These are phyloP conservation scores for Menidia menidia DNA, from an alignment of 2,797 vertebrate species.

Conservation along the genomic window DNA sequence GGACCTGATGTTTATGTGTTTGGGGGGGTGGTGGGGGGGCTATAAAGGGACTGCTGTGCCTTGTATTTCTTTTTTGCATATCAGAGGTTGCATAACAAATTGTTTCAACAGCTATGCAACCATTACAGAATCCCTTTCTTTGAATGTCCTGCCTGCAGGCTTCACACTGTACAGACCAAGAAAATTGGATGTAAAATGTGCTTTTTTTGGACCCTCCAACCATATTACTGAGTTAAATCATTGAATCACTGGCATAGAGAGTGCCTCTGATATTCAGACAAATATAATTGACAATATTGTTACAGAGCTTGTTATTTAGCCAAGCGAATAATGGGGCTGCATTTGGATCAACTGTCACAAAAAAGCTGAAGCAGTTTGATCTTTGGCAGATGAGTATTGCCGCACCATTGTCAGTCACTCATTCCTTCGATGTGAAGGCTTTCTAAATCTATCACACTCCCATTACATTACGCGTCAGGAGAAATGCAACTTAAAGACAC, in stretches of 20 bases:
- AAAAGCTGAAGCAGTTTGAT: constrained; percentile 43
- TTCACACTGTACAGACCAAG: constrained; percentile 26
- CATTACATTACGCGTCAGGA: constrained; percentile 20
- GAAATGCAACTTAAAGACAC: constrained; percentile 13
- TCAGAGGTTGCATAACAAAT: constrained; percentile 54
- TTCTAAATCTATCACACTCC: constrained; percentile 31
- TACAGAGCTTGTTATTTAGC: constrained; percentile 50
- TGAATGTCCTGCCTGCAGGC: constrained; percentile 47
- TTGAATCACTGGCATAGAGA: constrained; percentile 41
- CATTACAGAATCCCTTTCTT: constrained; percentile 53
- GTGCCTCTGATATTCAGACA: constrained; percentile 39
- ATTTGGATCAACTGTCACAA: constrained; percentile 40
- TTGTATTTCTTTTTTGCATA: constrained; percentile 35
- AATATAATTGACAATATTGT: constrained; percentile 56
- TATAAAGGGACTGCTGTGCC: constrained; percentile 6
- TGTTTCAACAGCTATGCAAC: constrained; percentile 52
- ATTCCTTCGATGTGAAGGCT: constrained; percentile 27
- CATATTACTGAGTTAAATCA: constrained; percentile 50
- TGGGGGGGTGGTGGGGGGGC: constrained; percentile 12
- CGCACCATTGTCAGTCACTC: constrained; percentile 37
- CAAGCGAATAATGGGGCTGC: constrained; percentile 41
- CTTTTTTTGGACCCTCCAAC: constrained; percentile 50
- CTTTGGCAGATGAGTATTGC: constrained; percentile 43
- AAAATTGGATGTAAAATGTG: constrained; percentile 65
- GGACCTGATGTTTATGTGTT: constrained; percentile 5